Evolutionary conservation across 2,113 vertebrate genomes (phyloP).

Genomic region (Nesogale talazaci): DNA sequence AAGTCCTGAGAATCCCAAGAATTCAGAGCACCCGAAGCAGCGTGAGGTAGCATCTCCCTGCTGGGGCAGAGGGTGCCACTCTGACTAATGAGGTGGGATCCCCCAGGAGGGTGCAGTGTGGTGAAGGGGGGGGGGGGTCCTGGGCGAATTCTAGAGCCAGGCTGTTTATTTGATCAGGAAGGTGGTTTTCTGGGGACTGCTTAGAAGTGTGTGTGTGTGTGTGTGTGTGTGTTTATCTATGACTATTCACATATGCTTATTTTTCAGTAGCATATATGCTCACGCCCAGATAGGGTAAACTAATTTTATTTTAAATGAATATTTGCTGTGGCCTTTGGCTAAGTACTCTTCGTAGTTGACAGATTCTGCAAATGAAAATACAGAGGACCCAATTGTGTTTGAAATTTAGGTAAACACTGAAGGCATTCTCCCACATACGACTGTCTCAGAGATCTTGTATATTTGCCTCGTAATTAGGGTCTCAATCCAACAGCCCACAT

Average conservation of each 20-base stretch:
- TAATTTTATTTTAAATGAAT: conserved; percentile 17
- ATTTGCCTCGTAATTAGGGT: not conserved
- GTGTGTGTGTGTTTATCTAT: too few relatives aligned
- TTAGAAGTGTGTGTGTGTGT: not conserved
- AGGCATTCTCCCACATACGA: not conserved
- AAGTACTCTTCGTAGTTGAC: not conserved
- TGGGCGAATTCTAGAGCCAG: not conserved
- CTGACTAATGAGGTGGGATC: not conserved
- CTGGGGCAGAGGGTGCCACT: not conserved
- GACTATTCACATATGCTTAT: too few relatives aligned
- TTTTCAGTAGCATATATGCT: too few relatives aligned
- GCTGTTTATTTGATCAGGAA: not conserved
- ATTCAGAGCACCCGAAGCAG: not conserved
- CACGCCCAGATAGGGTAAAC: not conserved
- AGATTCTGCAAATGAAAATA: conserved; percentile 31
- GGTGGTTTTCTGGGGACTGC: not conserved
- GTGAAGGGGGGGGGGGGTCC: not conserved
- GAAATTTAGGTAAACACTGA: not conserved
- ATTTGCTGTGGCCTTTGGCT: conserved; percentile 21
- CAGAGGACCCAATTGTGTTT: not conserved
- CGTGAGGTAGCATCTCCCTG: not conserved
- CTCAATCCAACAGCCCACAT: fast-evolving
- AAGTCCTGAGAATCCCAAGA: conserved; percentile 49
- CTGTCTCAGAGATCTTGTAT: not conserved
- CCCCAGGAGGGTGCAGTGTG: not conserved